Evolutionary conservation across 1,140 invertebrate species (phyloP), one percentile per base, ranked within the genome.

Genomic region (Anastatus disparis): DNA sequence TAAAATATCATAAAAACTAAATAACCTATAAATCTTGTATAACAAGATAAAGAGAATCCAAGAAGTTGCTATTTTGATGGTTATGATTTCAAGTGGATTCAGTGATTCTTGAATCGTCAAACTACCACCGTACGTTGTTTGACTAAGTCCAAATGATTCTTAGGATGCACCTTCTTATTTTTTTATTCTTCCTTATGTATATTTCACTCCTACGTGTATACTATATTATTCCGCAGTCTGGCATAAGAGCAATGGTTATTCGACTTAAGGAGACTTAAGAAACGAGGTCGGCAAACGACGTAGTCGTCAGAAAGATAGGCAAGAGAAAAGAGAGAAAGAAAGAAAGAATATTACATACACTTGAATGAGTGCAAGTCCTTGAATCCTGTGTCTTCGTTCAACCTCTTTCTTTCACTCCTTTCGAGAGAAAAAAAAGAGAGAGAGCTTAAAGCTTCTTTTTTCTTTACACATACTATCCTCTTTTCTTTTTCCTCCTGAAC

Each of bases 181-280:
- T n/a, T n/a, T 63, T 29, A 6, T 6, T 61, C 58, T 27, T 46
- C 0, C 40, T 61, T 20, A 0, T 40, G 38, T n/a, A n/a, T n/a
- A n/a, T n/a, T n/a, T n/a, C n/a, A n/a, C n/a, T n/a, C n/a, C n/a
- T n/a, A n/a, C n/a, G n/a, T n/a, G n/a, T 61, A 27, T 2, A 27
- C 53, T 59, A 6, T 29, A 22, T 29, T 59, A 68, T 68, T 59
- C 56, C 56, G 35, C 35, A 55, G 31, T 53, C 63, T 44, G 35
- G 24, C 56, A 20, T 17, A 52, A 70, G 67, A 70, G 67, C 58
- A 62, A 70, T 70, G 58, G 67, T 31, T 58, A 70, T 63, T 70
- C 58, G 67, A 62, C 58, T 70, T 53, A 44, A 70, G 67, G 48
- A 63, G 68, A 70, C 68, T 70, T 70, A 64, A 64, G 61, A 70